Base-by-base conservation (phyloP, 2,888 invertebrate genomes). In the Dolichomitus sp. region DNA sequence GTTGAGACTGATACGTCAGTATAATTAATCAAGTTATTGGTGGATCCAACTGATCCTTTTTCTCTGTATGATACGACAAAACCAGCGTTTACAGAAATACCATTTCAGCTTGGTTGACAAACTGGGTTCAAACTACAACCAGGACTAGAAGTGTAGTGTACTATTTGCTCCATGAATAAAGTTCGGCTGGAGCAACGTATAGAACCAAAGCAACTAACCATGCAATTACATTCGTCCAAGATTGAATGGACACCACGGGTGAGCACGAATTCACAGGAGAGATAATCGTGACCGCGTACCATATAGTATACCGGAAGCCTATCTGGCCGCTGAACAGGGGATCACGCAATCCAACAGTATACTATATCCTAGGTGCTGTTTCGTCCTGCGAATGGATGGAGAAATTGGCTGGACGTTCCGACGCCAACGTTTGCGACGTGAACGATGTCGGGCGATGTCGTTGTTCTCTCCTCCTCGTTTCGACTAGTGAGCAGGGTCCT, bases 361-460 rank as follows among this genome's bases (percentile, higher is more conserved):
- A 30, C 54, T 30, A 30, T 14, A 70, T 50, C 48, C 19, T 48
- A 45, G 19, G 42, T 17, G 52, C 19, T 40, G 37, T 73, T 66
- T 73, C 61, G 73, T 77, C 65, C 69, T 3, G 48, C 54, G 63
- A 81, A 74, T 57, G 81, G 77, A 81, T 69, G 69, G 72, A 77
- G 73, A 81, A 78, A 81, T 81, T 73, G 73, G 72, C 69, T 52
- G 73, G 73, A 73, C 61, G 68, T 81, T 23, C 40, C 27, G 14
- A 81, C 61, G 61, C 73, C 50, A 68, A 66, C 40, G 52, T 17
- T 19, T 19, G 54, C 33, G 50, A 57, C 57, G 61, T 42, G 63
- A 54, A 17, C 14, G 45, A 48, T 30, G 65, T 63, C 68, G 12
- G 69, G 45, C 42, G 59, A 33, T 48, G 23, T 40, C 52, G 40